phyloP scores from a whole-genome alignment of 1,140 invertebrate genomes.

The Papilio polytes region DNA sequence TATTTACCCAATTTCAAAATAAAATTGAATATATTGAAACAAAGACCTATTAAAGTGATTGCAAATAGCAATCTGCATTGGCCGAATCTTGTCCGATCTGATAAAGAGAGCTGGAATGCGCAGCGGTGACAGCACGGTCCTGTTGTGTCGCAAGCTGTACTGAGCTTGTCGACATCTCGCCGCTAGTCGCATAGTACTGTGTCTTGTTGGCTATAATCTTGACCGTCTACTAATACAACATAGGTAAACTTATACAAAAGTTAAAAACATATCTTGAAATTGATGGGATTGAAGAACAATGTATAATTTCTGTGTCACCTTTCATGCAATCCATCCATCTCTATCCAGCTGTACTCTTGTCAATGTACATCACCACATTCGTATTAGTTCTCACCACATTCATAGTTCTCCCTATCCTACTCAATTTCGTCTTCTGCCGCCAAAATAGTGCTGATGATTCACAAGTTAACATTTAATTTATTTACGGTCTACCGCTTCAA shows the following conservation, averaged over 20 bases:
- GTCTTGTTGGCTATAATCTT: background rate
- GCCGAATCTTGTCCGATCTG: constrained; percentile 34
- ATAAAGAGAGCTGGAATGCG: constrained; percentile 42
- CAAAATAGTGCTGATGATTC: background rate
- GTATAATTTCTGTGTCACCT: background rate
- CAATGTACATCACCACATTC: background rate
- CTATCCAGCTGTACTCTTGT: background rate
- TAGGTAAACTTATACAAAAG: background rate
- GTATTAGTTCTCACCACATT: background rate
- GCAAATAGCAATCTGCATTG: background rate
- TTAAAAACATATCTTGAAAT: background rate
- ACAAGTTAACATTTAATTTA: background rate
- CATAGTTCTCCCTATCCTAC: too few relatives aligned
- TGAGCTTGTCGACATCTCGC: constrained; percentile 41
- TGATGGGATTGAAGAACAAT: background rate
- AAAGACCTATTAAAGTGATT: background rate
- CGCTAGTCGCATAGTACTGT: constrained; percentile 36
- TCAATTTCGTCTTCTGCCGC: too few relatives aligned
- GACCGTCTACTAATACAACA: background rate
- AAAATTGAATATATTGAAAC: background rate
- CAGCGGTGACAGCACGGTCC: constrained; percentile 42
- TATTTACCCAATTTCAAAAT: background rate
- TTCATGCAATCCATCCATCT: background rate
- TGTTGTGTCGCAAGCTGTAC: constrained; percentile 43
- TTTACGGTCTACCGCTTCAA: constrained; percentile 6